Percentiles rank a stretch among this genome's conserved stretches.
phyloP scores from a whole-genome alignment of 1,140 invertebrate species.

The Rhyacophila brunnea region DNA sequence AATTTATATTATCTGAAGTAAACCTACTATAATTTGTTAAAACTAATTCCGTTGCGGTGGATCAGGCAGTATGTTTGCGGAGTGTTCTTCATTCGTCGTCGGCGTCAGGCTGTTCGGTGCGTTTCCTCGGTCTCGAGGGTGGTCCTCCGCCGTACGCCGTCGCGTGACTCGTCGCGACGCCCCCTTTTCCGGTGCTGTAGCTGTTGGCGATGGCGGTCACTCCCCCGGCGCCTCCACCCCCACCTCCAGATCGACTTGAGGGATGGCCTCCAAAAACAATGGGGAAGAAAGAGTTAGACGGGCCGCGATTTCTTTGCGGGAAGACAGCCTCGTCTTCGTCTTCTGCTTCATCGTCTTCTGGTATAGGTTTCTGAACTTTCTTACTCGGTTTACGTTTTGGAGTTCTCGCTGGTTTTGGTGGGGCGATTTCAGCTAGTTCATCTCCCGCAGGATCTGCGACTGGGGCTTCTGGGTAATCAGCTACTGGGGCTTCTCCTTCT shows the following conservation, averaged over 20 bases:
- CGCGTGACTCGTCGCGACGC: slow-evolving; percentile 66
- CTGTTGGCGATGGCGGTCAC: slow-evolving; percentile 68
- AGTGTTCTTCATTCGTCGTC: slow-evolving; percentile 8
- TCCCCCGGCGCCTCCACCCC: slow-evolving; percentile 47
- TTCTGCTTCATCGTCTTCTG: slow-evolving; percentile 42
- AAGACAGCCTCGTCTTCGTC: slow-evolving; percentile 47
- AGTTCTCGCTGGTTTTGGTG: slow-evolving; percentile 18
- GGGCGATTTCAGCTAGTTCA: slow-evolving; percentile 19
- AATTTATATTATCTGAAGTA: slow-evolving; percentile 34
- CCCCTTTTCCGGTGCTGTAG: slow-evolving; percentile 65
- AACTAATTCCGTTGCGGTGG: neutral
- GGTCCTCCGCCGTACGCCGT: slow-evolving; percentile 60
- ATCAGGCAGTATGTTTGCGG: too few species aligned
- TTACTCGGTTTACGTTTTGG: slow-evolving; percentile 43
- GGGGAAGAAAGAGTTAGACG: slow-evolving; percentile 59
- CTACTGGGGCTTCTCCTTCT: slow-evolving; percentile 21
- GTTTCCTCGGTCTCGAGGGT: slow-evolving; percentile 11
- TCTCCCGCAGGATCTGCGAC: slow-evolving; percentile 38
- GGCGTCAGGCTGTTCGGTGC: slow-evolving; percentile 10
- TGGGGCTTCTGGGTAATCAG: slow-evolving; percentile 24
- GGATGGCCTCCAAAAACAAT: slow-evolving; percentile 57
- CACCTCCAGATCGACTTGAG: slow-evolving; percentile 37
- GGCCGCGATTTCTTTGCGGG: slow-evolving; percentile 39
- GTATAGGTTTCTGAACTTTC: slow-evolving; percentile 42
- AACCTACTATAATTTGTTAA: slow-evolving; percentile 21